Conservation (phyloP, 2,113 vertebrate species). For the Podiceps cristatus region DNA sequence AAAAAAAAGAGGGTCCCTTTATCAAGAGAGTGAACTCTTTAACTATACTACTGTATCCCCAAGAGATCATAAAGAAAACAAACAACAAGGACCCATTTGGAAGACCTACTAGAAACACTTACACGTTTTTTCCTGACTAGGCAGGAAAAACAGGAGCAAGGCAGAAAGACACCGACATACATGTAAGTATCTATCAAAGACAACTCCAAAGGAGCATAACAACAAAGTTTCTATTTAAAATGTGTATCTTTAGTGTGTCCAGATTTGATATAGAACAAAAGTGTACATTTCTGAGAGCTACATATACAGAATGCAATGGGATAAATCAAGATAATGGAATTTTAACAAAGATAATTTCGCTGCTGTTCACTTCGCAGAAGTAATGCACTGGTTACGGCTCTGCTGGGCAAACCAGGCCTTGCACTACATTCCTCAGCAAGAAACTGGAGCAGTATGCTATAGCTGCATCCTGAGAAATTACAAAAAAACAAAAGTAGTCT, state of each 20-base stretch:
- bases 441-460: neutral
- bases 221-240: neutral
- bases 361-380: neutral
- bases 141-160: neutral
- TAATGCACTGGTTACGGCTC: neutral
- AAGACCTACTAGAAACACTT: neutral
- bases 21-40: neutral
- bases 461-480: neutral
- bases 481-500: neutral
- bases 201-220: neutral
- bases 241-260: neutral
- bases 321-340: neutral
- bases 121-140: neutral
- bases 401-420: neutral
- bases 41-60: neutral
- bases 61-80: neutral
- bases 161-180: fast-evolving
- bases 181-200: neutral
- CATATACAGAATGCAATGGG: neutral
- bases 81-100: neutral
- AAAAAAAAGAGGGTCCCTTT: neutral
- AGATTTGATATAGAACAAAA: neutral
- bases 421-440: neutral
- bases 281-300: neutral
- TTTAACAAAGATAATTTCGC: neutral